A percentile compares a stretch with the other conserved stretches of the same genome.
Conservation (phyloP, 1,140 invertebrate genomes). For the Sminthurides bifidus region DNA sequence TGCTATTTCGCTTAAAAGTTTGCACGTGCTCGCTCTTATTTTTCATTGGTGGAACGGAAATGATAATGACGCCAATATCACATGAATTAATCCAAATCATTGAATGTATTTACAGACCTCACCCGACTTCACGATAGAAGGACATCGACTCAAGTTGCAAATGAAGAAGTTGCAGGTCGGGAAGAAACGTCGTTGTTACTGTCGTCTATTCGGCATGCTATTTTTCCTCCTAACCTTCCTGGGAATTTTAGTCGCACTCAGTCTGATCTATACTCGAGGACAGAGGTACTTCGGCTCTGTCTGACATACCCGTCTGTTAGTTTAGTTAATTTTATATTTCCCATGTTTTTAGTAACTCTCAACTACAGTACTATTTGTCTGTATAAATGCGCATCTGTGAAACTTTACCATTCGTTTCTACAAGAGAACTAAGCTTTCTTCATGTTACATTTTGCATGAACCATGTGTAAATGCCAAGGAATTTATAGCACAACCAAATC, state of each 20-base stretch:
- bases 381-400: background rate
- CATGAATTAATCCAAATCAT: background rate
- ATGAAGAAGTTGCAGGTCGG: conserved; percentile 24
- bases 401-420: background rate
- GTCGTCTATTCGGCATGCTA: conserved; percentile 29
- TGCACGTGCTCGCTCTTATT: background rate
- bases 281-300: conserved; percentile 31
- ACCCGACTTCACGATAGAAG: conserved; percentile 31
- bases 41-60: background rate
- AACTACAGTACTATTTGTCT: background rate
- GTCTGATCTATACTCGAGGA: conserved; percentile 30
- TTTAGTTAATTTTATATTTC: no score
- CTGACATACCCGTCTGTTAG: conserved; percentile 2
- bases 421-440: background rate
- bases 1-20: no score
- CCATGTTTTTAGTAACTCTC: background rate
- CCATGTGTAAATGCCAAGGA: background rate
- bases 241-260: conserved; percentile 29
- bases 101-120: conserved; percentile 21
- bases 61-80: background rate
- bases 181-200: conserved; percentile 27
- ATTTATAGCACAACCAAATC: no score
- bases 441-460: no score
- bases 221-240: conserved; percentile 29
- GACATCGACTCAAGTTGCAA: conserved; percentile 25